phyloP scores from a whole-genome alignment of 2,797 vertebrate genomes.

The Ammospiza maritima region DNA sequence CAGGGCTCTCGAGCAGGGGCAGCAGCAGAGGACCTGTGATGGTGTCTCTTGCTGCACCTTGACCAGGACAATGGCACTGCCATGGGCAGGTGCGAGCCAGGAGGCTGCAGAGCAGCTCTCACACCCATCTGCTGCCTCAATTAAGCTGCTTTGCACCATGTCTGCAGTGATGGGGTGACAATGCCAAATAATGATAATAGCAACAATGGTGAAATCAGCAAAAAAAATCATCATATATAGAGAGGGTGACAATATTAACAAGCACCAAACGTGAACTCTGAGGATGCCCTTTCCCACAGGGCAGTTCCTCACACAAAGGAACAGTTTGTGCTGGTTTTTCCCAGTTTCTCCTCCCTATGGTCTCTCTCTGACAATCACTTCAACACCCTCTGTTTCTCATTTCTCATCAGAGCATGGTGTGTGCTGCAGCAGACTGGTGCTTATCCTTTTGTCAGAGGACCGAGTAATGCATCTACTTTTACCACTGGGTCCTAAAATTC shows the following conservation, averaged over 20 bases:
- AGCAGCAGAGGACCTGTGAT: background rate
- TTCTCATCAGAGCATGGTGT: background rate
- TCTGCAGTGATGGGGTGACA: background rate
- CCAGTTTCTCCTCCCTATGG: background rate
- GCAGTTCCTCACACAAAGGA: background rate
- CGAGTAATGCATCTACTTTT: background rate
- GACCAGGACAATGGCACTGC: background rate
- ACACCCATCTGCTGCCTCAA: background rate
- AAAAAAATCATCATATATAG: background rate
- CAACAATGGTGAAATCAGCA: rapidly evolving
- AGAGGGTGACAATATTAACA: background rate
- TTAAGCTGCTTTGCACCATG: background rate
- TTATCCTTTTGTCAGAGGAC: background rate
- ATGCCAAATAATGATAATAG: background rate
- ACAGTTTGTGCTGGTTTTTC: background rate
- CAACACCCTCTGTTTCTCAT: background rate
- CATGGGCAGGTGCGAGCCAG: rapidly evolving
- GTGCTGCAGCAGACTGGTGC: background rate
- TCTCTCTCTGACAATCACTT: background rate
- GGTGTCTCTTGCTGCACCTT: background rate
- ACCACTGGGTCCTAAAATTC: background rate
- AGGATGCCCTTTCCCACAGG: background rate
- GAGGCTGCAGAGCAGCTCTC: background rate
- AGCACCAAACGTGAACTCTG: background rate
- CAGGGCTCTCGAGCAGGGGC: background rate